Evolutionary conservation across 2,113 vertebrate species (phyloP).

Genomic region (Sceloporus undulatus): DNA sequence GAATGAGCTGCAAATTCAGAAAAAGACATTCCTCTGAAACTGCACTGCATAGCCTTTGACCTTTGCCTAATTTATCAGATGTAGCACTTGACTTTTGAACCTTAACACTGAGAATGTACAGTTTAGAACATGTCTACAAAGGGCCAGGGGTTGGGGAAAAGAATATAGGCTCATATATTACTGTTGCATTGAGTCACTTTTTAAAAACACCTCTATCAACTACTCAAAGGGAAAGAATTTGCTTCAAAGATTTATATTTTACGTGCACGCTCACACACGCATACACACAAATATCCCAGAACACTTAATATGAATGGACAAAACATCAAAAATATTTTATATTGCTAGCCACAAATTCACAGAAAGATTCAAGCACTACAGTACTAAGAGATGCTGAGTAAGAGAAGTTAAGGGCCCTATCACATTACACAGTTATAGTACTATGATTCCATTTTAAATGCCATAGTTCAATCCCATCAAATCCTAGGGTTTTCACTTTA

Average conservation of each 20-base stretch:
- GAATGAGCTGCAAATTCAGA: conserved; percentile 96
- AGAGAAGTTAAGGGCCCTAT: too few relatives aligned
- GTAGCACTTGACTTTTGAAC: conserved; percentile 80
- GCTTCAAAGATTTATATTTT: conserved; percentile 51
- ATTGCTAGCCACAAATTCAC: conserved; percentile 52
- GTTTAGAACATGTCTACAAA: conserved; percentile 70
- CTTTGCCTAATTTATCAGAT: conserved; percentile 81
- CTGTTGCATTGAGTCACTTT: conserved; percentile 65
- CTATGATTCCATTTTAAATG: too few relatives aligned
- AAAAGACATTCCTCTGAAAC: conserved; percentile 91
- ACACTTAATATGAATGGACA: conserved; percentile 55
- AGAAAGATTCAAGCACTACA: conserved; percentile 70
- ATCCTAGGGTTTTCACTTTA: too few relatives aligned
- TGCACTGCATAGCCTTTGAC: conserved; percentile 83
- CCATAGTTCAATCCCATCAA: too few relatives aligned
- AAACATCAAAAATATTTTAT: conserved; percentile 59
- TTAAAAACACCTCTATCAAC: conserved; percentile 55
- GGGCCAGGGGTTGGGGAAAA: conserved; percentile 45
- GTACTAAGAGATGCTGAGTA: conserved; percentile 55
- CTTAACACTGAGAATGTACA: conserved; percentile 71
- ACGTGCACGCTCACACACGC: too few relatives aligned
- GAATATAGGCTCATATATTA: conserved; percentile 64
- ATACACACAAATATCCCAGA: conserved; percentile 29
- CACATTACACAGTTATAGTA: too few relatives aligned
- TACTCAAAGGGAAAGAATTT: conserved; percentile 59